phyloP scores from a whole-genome alignment of 2,113 vertebrate genomes.

The Zeus faber region DNA sequence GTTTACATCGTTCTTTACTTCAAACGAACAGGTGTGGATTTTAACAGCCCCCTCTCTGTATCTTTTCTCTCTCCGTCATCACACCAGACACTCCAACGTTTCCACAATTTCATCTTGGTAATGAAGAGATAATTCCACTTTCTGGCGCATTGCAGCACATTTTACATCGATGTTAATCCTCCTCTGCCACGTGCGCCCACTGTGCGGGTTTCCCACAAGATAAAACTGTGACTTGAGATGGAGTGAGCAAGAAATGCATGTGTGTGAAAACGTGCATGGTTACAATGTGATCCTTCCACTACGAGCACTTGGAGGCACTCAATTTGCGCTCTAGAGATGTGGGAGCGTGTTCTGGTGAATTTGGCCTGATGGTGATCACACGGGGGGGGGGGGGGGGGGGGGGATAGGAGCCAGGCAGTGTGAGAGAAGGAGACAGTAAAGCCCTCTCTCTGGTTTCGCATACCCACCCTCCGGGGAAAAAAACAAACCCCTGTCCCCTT shows the following conservation, averaged over 20 bases:
- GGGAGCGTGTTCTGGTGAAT: too few species aligned
- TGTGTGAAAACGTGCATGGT: too few species aligned
- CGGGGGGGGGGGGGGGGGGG: conserved; percentile 4
- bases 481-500: not conserved
- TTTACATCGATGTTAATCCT: conserved; percentile 30
- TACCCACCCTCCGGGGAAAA: too few species aligned
- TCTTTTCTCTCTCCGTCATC: too few species aligned
- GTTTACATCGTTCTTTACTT: too few species aligned
- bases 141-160: conserved; percentile 20
- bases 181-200: not conserved
- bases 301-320: too few species aligned
- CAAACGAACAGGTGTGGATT: too few species aligned
- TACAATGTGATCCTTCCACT: too few species aligned
- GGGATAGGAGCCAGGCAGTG: conserved; percentile 38
- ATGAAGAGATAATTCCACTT: conserved; percentile 26
- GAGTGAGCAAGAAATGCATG: too few species aligned
- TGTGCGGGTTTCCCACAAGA: conserved; percentile 20
- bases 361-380: conserved; percentile 21
- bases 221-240: conserved; percentile 27
- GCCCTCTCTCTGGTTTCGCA: conserved; percentile 22
- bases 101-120: conserved; percentile 12
- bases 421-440: conserved; percentile 35
- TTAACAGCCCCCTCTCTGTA: too few species aligned
- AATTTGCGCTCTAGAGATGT: too few species aligned
- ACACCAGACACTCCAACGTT: conserved; percentile 2